Conservation (phyloP, 2,888 invertebrate genomes). For the Luperina testacea region DNA sequence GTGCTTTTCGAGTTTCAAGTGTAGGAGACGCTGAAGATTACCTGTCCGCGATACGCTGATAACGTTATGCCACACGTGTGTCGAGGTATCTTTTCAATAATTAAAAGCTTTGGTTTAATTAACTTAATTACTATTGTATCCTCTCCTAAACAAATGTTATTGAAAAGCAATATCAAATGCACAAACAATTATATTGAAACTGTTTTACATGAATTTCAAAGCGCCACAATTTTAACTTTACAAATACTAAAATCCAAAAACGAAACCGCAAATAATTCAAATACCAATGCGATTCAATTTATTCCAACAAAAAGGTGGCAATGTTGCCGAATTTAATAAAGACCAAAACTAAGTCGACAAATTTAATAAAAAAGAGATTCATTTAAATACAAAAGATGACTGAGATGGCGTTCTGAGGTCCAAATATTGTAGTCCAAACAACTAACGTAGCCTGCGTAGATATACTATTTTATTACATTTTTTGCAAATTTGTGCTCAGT, state of each 20-base stretch:
- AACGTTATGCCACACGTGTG: constrained; percentile 26
- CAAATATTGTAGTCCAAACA: constrained; percentile 54
- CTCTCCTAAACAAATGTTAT: not conserved
- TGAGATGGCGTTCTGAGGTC: constrained; percentile 58
- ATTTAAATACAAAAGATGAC: constrained; percentile 75
- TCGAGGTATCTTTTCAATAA: not conserved
- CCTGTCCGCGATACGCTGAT: constrained; percentile 38
- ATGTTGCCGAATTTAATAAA: constrained; percentile 71
- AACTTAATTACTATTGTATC: not conserved
- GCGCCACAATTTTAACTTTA: not conserved
- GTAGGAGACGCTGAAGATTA: constrained; percentile 60
- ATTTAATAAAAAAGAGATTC: constrained; percentile 79
- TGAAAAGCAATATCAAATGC: not conserved
- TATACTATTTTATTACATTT: not conserved
- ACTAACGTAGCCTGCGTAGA: too few relatives aligned
- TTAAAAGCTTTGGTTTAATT: not conserved
- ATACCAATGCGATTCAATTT: constrained; percentile 47
- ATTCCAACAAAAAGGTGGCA: constrained; percentile 59
- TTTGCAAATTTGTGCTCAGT: not conserved
- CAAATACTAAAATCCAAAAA: constrained; percentile 10
- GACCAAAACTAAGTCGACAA: constrained; percentile 71
- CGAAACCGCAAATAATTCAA: constrained; percentile 45
- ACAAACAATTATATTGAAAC: not conserved
- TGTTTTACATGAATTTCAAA: not conserved
- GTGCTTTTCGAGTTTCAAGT: constrained; percentile 82